Base-by-base conservation (phyloP, 2,888 invertebrate genomes). In the Pyrocoelia pectoralis region DNA sequence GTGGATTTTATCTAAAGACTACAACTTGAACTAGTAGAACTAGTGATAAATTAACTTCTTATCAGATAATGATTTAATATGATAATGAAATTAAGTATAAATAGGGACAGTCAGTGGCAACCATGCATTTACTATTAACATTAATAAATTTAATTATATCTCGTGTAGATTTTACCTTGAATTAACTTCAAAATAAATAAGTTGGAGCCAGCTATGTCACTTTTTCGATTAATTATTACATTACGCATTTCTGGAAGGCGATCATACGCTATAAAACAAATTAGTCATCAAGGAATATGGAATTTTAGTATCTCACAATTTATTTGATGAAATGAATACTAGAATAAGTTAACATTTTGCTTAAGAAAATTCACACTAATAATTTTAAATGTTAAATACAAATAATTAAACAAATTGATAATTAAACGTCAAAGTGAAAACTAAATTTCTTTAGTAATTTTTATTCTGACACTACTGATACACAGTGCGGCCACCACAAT, bases 381-480 rank as follows among this genome's bases (percentile, higher is more conserved):
- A 51, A 51, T 58, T 58, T 57, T 51, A 13, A 19, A 41, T 50
- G 24, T 18, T 51, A 29, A 51, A 24, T 24, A 6, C 15, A 43
- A 51, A 41, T 43, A 59, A 12, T 53, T 53, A 53, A 5, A 38
- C 8, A 8, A 53, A 24, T 24, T 24, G 6, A 24, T 24, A 24
- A 53, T 53, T 53, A 28, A 15, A 43, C 29, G 53, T 59, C 59
- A 59, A 59, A 59, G 17, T 59, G 59, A 49, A 50, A 50, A 46
- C 15, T 56, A 18, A 41, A 24, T 5, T 19, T 24, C 8, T 18
- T 38, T 8, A 18, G 18, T 40, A 14, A 17, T 51, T 57, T 57
- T 57, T 18, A 13, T 33, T 18, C n/a, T 24, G 41, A 24, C 40
- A 33, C 33, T 33, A 10, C 8, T 33, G 33, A 33, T n/a, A n/a